phyloP scores from a whole-genome alignment of 2,797 vertebrate genomes.

The Muscicapa striata region DNA sequence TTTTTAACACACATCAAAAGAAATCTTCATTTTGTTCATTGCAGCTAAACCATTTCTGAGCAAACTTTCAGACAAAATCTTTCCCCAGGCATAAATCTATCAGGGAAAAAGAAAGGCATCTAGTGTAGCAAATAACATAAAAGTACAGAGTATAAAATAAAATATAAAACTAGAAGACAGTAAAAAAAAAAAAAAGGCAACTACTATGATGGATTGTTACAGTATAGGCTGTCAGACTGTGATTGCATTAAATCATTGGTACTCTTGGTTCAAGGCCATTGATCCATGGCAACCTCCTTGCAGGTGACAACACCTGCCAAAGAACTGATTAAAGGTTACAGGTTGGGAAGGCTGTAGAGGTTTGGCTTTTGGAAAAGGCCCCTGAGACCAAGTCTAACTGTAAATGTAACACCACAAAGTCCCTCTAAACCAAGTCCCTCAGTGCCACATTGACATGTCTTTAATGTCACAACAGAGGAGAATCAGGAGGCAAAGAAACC shows the following conservation, averaged over 20 bases:
- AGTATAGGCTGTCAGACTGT: background rate
- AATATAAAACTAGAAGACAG: background rate
- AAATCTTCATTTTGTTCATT: background rate
- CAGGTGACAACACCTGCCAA: background rate
- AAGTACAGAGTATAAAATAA: background rate
- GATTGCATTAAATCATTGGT: background rate
- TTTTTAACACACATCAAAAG: background rate
- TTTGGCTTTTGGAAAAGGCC: background rate
- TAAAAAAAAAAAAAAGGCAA: background rate
- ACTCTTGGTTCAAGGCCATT: background rate
- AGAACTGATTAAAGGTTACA: background rate
- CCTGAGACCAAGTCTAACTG: background rate
- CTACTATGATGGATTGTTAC: background rate
- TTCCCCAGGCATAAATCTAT: background rate
- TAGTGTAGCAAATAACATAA: background rate
- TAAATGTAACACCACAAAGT: rapidly evolving
- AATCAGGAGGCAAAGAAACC: background rate
- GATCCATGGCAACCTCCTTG: background rate
- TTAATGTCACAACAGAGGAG: background rate
- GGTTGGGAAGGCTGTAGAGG: background rate
- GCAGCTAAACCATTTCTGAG: background rate
- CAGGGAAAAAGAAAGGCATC: background rate
- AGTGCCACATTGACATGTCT: rapidly evolving
- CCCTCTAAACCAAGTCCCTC: background rate
- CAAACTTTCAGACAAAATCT: background rate